phyloP scores from a whole-genome alignment of 2,113 vertebrate species.

The Camelus dromedarius region DNA sequence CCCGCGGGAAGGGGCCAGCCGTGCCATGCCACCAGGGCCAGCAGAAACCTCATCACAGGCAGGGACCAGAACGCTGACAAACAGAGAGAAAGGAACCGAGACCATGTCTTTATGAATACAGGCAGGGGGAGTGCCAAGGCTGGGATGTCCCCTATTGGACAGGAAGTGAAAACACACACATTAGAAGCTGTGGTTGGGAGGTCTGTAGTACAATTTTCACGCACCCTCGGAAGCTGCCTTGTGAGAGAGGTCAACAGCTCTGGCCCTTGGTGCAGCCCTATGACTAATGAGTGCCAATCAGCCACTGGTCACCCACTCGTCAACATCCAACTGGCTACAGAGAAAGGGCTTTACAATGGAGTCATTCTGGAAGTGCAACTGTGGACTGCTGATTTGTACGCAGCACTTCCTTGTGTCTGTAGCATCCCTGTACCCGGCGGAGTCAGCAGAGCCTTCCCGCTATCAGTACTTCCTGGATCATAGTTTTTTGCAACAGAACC shows the following conservation, averaged over 20 bases:
- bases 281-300: neutral
- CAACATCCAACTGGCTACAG: neutral
- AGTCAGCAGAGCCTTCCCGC: too few species aligned
- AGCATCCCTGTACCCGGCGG: neutral
- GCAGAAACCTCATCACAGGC: accelerated
- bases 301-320: accelerated
- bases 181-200: neutral
- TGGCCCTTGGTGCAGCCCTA: too few species aligned
- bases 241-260: accelerated
- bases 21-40: accelerated
- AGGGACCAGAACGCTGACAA: accelerated
- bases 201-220: accelerated
- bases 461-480: neutral
- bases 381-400: neutral
- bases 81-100: too few species aligned
- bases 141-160: neutral
- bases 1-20: neutral
- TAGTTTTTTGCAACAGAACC: too few species aligned
- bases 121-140: accelerated
- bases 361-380: neutral
- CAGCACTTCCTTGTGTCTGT: accelerated
- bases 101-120: accelerated
- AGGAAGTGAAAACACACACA: neutral
- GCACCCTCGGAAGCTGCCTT: accelerated
- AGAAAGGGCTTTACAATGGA: too few species aligned